These are phyloP conservation scores for Oreochromis mossambicus DNA, from an alignment of 2,797 vertebrate genomes.

Conservation along the genomic window DNA sequence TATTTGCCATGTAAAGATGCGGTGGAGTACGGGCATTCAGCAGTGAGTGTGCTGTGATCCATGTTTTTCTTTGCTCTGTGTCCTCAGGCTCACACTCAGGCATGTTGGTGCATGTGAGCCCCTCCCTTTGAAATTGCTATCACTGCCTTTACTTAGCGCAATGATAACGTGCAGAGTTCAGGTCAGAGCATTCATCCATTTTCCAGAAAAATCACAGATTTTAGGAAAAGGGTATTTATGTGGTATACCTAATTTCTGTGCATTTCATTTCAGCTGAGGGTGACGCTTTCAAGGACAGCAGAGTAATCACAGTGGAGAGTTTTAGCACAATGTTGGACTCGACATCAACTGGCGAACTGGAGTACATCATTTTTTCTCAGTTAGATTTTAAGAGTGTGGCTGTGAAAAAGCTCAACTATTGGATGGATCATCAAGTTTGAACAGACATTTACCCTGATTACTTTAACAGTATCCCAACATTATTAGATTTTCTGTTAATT, in stretches of 20 bases:
- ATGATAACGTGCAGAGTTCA: neutral
- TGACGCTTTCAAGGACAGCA: neutral
- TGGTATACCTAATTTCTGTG: neutral
- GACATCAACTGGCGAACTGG: neutral
- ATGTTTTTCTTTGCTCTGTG: neutral
- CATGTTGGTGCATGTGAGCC: neutral
- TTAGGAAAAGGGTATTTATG: neutral
- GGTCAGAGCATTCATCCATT: neutral
- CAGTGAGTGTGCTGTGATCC: neutral
- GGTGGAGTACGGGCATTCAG: neutral
- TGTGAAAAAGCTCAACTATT: neutral
- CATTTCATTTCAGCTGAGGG: neutral
- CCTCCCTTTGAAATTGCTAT: neutral
- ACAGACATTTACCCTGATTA: neutral
- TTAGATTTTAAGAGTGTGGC: neutral
- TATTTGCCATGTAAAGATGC: fast-evolving
- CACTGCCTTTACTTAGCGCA: neutral
- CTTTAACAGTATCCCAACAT: neutral
- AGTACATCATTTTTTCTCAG: neutral
- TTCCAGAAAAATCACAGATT: neutral
- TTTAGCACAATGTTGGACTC: neutral
- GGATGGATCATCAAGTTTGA: neutral
- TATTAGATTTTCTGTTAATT: neutral
- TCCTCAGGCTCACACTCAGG: neutral
- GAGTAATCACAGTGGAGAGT: neutral